phyloP scores from a whole-genome alignment of 1,140 invertebrate genomes.

The Pseudomyrmex sp. region DNA sequence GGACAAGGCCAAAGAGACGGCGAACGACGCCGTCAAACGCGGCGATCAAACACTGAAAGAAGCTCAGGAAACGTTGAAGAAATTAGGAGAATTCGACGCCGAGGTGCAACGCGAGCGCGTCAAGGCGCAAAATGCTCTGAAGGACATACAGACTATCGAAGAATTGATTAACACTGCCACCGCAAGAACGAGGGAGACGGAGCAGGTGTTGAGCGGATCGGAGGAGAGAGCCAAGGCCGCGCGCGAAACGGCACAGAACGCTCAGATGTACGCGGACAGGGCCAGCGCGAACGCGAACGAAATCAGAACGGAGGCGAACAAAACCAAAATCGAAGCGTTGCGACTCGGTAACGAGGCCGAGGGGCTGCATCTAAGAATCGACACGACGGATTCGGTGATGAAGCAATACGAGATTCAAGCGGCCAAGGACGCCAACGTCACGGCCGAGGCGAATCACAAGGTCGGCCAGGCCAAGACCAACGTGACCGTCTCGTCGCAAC shows the following conservation, averaged over 20 bases:
- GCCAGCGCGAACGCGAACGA: constrained; percentile 88
- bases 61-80: constrained; percentile 94
- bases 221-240: constrained; percentile 92
- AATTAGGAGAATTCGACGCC: constrained; percentile 95
- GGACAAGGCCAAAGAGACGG: constrained; percentile 90
- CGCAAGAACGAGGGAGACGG: constrained; percentile 88
- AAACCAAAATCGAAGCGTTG: constrained; percentile 90
- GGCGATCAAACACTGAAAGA: constrained; percentile 94
- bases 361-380: constrained; percentile 89
- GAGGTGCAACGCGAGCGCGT: constrained; percentile 93
- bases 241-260: constrained; percentile 90
- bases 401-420: constrained; percentile 90
- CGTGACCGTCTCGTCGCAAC: constrained; percentile 91
- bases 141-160: constrained; percentile 87
- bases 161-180: constrained; percentile 86
- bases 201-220: constrained; percentile 90
- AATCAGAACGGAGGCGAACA: constrained; percentile 91
- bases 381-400: constrained; percentile 89
- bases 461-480: constrained; percentile 95
- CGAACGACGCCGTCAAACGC: constrained; percentile 92
- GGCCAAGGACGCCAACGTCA: constrained; percentile 90
- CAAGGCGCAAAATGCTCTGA: constrained; percentile 88
- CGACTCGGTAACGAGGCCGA: constrained; percentile 92
- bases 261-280: constrained; percentile 88
- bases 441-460: constrained; percentile 90